Percentiles rank a stretch among this genome's conserved stretches.
Evolutionary conservation across 1,140 invertebrate species (phyloP).

Genomic region (Diprion similis): DNA sequence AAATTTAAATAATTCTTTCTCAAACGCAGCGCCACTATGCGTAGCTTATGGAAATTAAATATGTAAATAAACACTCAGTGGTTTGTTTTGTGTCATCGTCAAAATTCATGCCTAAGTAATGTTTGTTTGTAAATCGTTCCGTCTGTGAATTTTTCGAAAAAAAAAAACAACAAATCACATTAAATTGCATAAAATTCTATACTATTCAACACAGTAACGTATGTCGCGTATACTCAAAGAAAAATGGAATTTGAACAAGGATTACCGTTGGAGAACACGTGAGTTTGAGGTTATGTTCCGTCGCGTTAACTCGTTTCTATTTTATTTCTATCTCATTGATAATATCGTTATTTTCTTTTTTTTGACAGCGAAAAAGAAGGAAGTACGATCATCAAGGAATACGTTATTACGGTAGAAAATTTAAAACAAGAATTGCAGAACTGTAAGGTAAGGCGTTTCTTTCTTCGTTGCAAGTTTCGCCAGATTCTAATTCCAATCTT

Average conservation of each 20-base stretch:
- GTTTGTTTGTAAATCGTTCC: background rate
- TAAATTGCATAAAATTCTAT: background rate
- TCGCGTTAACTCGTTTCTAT: background rate
- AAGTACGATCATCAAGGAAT: slow-evolving; percentile 40
- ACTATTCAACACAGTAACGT: background rate
- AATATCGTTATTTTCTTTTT: slow-evolving; percentile 15
- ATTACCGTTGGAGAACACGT: slow-evolving; percentile 27
- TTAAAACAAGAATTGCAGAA: slow-evolving; percentile 45
- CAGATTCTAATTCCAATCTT: slow-evolving; percentile 12
- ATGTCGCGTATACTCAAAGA: slow-evolving; percentile 26
- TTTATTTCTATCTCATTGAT: slow-evolving; percentile 19
- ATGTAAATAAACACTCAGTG: no score
- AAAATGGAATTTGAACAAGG: slow-evolving; percentile 30
- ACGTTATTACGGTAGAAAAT: slow-evolving; percentile 36
- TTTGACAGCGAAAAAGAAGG: slow-evolving; percentile 23
- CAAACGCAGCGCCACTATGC: no score
- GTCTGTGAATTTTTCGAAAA: background rate
- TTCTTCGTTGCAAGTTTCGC: background rate
- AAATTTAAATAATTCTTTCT: no score
- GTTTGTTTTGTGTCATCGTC: no score
- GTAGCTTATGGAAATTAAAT: no score
- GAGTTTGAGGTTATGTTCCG: slow-evolving; percentile 37
- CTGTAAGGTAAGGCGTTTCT: slow-evolving; percentile 47
- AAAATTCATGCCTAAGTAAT: background rate
- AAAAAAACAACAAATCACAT: background rate